These are phyloP conservation scores for Poicephalus meyeri DNA, from an alignment of 2,113 vertebrate genomes.

Conservation along the genomic window DNA sequence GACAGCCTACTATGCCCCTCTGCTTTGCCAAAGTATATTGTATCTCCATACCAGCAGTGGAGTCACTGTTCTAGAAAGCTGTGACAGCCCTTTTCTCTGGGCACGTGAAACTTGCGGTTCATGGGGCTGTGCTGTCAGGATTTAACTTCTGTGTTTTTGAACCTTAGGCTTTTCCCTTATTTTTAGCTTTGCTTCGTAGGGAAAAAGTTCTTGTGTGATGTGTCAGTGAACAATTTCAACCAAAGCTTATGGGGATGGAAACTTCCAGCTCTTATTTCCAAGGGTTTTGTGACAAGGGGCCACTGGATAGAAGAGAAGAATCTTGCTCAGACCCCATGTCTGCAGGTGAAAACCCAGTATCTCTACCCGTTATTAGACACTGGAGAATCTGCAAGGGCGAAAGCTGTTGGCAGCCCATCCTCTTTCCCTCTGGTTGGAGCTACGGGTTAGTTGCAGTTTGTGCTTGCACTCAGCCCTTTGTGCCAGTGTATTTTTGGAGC, in stretches of 20 bases:
- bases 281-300: not conserved
- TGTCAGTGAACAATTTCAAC: not conserved
- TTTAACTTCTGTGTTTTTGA: not conserved
- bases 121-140: not conserved
- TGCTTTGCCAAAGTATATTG: not conserved
- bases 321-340: not conserved
- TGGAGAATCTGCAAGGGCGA: not conserved
- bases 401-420: not conserved
- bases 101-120: accelerated
- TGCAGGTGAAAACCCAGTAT: not conserved
- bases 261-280: not conserved
- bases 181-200: not conserved
- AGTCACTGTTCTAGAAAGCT: not conserved
- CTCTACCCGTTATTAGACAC: not conserved
- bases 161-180: not conserved
- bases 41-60: not conserved
- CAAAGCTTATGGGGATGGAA: not conserved
- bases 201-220: not conserved
- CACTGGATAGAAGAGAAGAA: not conserved
- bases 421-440: not conserved
- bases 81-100: not conserved
- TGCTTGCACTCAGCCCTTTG: not conserved
- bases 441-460: not conserved
- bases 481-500: not conserved
- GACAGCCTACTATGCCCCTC: not conserved